phyloP scores from a whole-genome alignment of 37 sponge, comb jelly and placozoan genomes.

The Crambe crambe region DNA sequence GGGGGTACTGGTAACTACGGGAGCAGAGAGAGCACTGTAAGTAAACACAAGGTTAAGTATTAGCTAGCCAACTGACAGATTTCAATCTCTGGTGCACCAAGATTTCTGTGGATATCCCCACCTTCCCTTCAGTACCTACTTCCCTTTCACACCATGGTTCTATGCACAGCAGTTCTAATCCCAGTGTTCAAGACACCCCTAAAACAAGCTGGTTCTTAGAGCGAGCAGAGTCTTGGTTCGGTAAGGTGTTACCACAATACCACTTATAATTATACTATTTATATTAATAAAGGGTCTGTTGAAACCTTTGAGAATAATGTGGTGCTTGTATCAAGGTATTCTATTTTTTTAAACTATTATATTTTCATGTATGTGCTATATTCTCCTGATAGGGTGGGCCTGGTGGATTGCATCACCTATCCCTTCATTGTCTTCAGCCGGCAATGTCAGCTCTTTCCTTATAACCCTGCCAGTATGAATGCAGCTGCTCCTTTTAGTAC shows the following conservation, averaged over 20 bases:
- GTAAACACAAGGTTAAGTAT: too few species aligned
- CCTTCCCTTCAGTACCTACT: too few species aligned
- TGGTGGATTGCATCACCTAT: slow-evolving; percentile 50
- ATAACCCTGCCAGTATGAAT: slow-evolving; percentile 12
- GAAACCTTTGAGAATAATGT: slow-evolving; percentile 7
- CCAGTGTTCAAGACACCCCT: too few species aligned
- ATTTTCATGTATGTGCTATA: neutral
- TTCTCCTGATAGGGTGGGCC: slow-evolving; percentile 18
- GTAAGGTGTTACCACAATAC: neutral
- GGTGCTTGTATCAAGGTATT: neutral
- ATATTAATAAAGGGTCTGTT: neutral
- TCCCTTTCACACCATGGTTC: too few species aligned
- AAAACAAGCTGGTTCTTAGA: slow-evolving; percentile 12
- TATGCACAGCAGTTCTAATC: too few species aligned
- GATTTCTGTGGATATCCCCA: too few species aligned
- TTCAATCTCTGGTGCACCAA: too few species aligned
- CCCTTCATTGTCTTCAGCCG: slow-evolving; percentile 50
- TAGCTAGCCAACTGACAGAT: too few species aligned
- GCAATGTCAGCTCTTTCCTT: slow-evolving; percentile 66
- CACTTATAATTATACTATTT: too few species aligned
- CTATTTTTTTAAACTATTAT: too few species aligned
- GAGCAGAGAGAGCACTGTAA: too few species aligned
- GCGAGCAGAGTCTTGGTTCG: slow-evolving; percentile 33
- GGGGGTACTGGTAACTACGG: too few species aligned
- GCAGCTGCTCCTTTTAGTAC: slow-evolving; percentile 31